Conservation (phyloP, 1,140 invertebrate species). For the Drosophila paulistorum region DNA sequence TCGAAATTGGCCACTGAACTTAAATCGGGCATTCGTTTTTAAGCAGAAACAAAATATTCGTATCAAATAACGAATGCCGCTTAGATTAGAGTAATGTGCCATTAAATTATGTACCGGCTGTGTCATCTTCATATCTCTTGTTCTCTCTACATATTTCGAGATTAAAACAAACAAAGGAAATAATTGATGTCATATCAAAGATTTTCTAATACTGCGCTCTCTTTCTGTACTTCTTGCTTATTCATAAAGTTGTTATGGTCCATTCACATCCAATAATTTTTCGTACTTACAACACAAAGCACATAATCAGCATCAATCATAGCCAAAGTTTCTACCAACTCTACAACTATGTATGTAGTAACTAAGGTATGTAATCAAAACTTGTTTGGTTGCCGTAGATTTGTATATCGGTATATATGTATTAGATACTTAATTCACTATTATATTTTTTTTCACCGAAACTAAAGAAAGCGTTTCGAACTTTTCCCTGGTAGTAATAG, state of each 20-base stretch:
- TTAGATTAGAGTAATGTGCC: constrained; percentile 3
- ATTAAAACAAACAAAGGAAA: constrained; percentile 1
- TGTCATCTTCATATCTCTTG: constrained; percentile 17
- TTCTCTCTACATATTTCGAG: background rate
- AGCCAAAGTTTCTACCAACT: background rate
- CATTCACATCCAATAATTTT: background rate
- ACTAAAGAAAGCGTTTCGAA: background rate
- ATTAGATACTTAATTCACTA: background rate
- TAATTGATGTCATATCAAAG: constrained; percentile 14
- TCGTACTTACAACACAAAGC: constrained; percentile 4
- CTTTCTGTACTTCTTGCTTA: background rate
- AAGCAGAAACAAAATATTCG: background rate
- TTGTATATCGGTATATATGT: constrained; percentile 6
- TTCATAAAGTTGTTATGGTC: background rate
- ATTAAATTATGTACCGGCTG: constrained; percentile 12
- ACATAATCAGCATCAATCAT: background rate
- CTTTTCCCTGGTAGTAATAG: background rate
- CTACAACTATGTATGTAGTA: background rate
- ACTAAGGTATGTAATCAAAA: background rate
- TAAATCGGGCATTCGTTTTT: background rate
- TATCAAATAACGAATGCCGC: background rate
- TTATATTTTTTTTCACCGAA: background rate
- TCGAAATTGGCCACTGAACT: background rate
- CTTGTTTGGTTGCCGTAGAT: background rate
- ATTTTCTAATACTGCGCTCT: constrained; percentile 13